Conservation (phyloP, 2,888 invertebrate genomes). For the Diarsia brunnea region DNA sequence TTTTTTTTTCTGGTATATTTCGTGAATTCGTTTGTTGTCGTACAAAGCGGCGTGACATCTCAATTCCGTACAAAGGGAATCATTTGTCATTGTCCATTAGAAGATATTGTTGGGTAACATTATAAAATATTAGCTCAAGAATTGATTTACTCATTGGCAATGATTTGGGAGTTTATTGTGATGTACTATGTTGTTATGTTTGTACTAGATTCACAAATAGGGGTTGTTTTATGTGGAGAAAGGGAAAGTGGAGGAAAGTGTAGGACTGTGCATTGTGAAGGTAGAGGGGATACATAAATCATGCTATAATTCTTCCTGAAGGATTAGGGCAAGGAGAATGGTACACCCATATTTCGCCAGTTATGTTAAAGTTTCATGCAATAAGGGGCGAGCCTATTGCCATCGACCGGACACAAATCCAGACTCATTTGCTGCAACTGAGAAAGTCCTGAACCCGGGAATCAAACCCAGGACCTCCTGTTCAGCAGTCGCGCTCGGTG, state of each 20-base stretch:
- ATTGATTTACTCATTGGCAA: slow-evolving; percentile 58
- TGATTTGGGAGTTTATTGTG: slow-evolving; percentile 53
- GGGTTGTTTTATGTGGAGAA: slow-evolving; percentile 9
- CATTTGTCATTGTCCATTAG: slow-evolving; percentile 90
- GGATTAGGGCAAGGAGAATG: too few relatives aligned
- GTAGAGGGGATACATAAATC: neutral
- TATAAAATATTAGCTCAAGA: slow-evolving; percentile 79
- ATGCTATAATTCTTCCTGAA: too few relatives aligned
- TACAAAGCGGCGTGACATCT: slow-evolving; percentile 86
- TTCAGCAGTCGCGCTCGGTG: too few relatives aligned
- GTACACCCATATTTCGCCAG: too few relatives aligned
- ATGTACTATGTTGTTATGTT: slow-evolving; percentile 39
- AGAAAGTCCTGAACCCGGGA: too few relatives aligned
- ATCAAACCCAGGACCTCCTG: too few relatives aligned
- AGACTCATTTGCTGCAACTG: too few relatives aligned
- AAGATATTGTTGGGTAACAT: slow-evolving; percentile 85
- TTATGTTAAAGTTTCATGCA: too few relatives aligned
- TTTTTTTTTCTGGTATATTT: slow-evolving; percentile 82
- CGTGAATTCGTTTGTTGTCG: slow-evolving; percentile 85
- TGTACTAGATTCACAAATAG: slow-evolving; percentile 5
- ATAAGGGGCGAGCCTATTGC: too few relatives aligned
- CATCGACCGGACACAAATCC: too few relatives aligned
- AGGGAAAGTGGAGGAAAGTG: slow-evolving; percentile 7
- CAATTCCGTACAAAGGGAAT: slow-evolving; percentile 85
- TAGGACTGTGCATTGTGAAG: neutral